Conservation (phyloP, 2,797 vertebrate species). For the Percopsis omiscomaycus region DNA sequence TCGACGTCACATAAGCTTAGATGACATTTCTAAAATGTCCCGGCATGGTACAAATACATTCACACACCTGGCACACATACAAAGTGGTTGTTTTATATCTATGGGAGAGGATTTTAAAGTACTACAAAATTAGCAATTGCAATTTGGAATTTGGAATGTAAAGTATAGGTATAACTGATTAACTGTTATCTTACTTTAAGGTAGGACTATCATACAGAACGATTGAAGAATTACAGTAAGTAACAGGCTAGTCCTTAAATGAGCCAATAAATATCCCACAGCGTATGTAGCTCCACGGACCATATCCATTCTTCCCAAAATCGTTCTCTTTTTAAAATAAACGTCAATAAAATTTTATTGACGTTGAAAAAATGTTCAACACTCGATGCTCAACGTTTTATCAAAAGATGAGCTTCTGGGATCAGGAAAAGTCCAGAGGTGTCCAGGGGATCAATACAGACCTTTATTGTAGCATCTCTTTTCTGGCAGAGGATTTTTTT, state of each 20-base stretch:
- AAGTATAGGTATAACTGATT: too few species aligned
- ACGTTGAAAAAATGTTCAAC: conserved; percentile 49
- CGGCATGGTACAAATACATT: too few species aligned
- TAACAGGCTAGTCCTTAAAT: background rate
- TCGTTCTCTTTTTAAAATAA: conserved; percentile 15
- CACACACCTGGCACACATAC: too few species aligned
- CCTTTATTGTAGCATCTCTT: conserved; percentile 44
- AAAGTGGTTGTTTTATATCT: too few species aligned
- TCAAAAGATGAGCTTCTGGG: conserved; percentile 57
- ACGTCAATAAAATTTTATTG: conserved; percentile 28
- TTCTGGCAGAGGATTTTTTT: conserved; percentile 21
- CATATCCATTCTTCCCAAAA: conserved; percentile 13
- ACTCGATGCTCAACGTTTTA: conserved; percentile 56
- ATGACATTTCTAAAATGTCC: too few species aligned
- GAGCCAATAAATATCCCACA: background rate
- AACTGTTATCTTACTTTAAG: too few species aligned
- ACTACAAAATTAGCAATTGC: too few species aligned
- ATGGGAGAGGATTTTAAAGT: too few species aligned
- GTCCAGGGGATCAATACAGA: conserved; percentile 61
- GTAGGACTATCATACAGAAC: too few species aligned
- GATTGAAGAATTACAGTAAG: too few species aligned
- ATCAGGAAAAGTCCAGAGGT: conserved; percentile 52
- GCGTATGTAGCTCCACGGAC: background rate
- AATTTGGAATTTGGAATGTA: too few species aligned
- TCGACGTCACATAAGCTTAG: too few species aligned